phyloP scores from a whole-genome alignment of 2,888 invertebrate species.

The Emesis castigata region DNA sequence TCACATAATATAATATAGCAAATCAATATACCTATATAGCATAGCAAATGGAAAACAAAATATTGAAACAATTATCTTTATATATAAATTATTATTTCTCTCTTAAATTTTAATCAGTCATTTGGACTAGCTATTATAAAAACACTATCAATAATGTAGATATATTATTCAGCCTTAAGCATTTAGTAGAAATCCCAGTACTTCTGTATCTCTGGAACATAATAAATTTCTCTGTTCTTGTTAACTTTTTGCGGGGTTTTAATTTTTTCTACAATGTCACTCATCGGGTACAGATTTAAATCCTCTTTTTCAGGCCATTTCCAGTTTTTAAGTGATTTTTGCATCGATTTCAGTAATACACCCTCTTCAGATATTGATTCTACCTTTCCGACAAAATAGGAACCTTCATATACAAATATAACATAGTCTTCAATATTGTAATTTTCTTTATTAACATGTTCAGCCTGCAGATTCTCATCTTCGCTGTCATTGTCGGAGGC shows the following conservation, averaged over 20 bases:
- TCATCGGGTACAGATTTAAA: conserved; percentile 18
- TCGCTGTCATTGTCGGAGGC: conserved; percentile 7
- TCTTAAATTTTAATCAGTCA: conserved; percentile 5
- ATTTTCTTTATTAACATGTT: conserved; percentile 15
- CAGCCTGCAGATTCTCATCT: neutral
- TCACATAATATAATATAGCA: conserved; percentile 14
- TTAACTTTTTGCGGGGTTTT: conserved; percentile 21
- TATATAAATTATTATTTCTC: too few relatives aligned
- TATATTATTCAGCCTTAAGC: conserved; percentile 26
- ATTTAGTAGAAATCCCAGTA: conserved; percentile 25
- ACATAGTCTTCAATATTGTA: conserved; percentile 22
- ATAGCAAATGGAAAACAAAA: conserved; percentile 9
- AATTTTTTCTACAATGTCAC: conserved; percentile 15
- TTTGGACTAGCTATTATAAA: conserved; percentile 14
- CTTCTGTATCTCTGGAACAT: conserved; percentile 26
- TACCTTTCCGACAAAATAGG: conserved; percentile 19
- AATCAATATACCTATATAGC: conserved; percentile 12
- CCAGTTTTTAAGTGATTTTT: conserved; percentile 26
- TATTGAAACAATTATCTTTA: too few relatives aligned
- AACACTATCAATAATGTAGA: conserved; percentile 10
- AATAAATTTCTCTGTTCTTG: conserved; percentile 27
- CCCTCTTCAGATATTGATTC: conserved; percentile 15
- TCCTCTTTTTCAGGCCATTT: conserved; percentile 30
- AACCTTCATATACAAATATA: conserved; percentile 26
- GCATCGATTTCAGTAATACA: conserved; percentile 25